Conservation (phyloP, 1,140 invertebrate species). For the Aphis craccivora region DNA sequence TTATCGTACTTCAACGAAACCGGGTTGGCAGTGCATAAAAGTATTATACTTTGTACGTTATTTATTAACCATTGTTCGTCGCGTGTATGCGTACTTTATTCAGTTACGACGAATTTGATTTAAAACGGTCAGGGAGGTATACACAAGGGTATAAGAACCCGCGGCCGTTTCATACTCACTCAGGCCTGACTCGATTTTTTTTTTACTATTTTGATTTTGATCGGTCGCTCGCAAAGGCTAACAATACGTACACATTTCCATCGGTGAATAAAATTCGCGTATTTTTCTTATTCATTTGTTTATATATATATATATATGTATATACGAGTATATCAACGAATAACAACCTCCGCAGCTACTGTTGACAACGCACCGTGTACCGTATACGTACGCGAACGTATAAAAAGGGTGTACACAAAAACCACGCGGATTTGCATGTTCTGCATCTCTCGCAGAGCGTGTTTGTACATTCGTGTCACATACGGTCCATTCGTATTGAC, state of each 20-base stretch:
- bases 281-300: not conserved
- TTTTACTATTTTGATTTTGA: constrained; percentile 7
- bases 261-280: not conserved
- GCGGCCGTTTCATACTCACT: not conserved
- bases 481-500: constrained; percentile 38
- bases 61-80: not conserved
- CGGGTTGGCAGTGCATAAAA: not conserved
- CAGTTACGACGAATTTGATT: constrained; percentile 26
- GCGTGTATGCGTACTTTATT: not conserved
- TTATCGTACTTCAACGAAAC: not conserved
- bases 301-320: not conserved
- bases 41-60: not conserved
- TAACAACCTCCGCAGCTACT: not conserved
- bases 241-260: not conserved
- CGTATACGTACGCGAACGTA: not conserved
- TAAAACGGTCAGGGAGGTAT: not conserved
- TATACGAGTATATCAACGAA: not conserved
- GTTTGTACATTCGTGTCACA: constrained; percentile 17
- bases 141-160: not conserved
- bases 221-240: not conserved
- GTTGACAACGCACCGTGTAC: not conserved
- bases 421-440: not conserved
- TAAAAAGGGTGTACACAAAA: not conserved
- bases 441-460: not conserved
- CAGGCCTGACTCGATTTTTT: not conserved